These are phyloP conservation scores for Xenopus laevis DNA, from an alignment of 2,113 vertebrate genomes.

Conservation along the genomic window DNA sequence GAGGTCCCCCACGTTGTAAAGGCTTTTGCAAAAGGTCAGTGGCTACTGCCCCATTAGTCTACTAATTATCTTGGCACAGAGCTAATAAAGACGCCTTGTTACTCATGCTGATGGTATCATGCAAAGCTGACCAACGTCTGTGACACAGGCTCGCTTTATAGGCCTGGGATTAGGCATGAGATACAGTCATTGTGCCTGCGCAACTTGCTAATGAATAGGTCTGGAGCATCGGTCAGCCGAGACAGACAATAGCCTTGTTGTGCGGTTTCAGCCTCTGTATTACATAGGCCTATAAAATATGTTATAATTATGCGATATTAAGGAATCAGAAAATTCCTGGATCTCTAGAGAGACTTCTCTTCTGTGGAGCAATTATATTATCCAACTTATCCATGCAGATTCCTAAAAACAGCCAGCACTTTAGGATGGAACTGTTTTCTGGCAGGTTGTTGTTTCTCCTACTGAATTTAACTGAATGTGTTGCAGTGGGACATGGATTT, in stretches of 20 bases:
- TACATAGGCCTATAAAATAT: no score
- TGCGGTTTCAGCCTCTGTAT: not conserved
- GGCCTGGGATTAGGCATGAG: conserved; percentile 3
- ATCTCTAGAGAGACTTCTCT: no score
- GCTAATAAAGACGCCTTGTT: conserved; percentile 3
- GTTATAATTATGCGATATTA: no score
- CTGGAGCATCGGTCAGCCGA: not conserved
- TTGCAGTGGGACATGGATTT: no score
- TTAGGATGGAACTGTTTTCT: no score
- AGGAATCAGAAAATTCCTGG: no score
- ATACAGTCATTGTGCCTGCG: not conserved
- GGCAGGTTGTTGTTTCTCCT: no score
- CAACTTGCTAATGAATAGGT: not conserved
- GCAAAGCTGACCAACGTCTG: not conserved
- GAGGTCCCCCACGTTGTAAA: not conserved
- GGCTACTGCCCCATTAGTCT: not conserved
- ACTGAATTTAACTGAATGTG: no score
- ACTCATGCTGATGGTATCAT: not conserved
- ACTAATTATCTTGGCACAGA: not conserved
- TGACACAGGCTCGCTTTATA: conserved; percentile 18
- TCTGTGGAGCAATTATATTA: no score
- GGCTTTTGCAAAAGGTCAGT: not conserved
- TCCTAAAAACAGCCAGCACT: no score
- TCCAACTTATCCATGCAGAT: no score
- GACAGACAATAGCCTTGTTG: conserved; percentile 13